Percentiles rank a stretch among this genome's conserved stretches.
Conservation (phyloP, 2,113 vertebrate species). For the Columba janthina region DNA sequence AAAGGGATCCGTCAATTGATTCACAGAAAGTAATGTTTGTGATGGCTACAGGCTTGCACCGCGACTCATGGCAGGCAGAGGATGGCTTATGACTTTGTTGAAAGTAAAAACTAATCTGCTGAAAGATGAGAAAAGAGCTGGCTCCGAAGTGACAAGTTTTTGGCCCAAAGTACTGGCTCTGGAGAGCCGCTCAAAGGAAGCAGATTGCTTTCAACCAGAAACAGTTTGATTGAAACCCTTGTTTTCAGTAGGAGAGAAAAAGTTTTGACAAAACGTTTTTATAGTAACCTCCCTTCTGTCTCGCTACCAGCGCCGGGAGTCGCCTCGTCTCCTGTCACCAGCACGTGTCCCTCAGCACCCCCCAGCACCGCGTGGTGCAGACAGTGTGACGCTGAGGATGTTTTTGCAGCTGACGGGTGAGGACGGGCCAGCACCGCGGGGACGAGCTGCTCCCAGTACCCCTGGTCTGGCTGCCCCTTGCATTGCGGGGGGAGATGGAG, state of each 20-base stretch:
- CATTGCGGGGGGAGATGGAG: not conserved
- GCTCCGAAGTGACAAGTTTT: not conserved
- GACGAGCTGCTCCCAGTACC: not conserved
- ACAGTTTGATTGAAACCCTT: constrained; percentile 2
- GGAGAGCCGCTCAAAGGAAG: not conserved
- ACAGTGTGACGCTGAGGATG: fast-evolving
- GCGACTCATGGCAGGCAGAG: not conserved
- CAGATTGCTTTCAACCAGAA: constrained; percentile 5
- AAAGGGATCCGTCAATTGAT: not conserved
- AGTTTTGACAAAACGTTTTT: not conserved
- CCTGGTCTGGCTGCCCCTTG: not conserved
- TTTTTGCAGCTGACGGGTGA: not conserved
- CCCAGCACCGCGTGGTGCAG: not conserved
- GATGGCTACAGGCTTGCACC: not conserved
- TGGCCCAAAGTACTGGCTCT: constrained; percentile 1
- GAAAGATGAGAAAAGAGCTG: constrained; percentile 21
- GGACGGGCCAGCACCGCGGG: not conserved
- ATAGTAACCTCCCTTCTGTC: not conserved
- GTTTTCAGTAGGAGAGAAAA: not conserved
- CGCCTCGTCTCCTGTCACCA: not conserved
- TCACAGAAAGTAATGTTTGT: not conserved
- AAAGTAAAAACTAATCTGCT: not conserved
- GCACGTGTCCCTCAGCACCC: not conserved
- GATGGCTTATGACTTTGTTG: not conserved
- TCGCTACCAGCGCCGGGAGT: not conserved